phyloP scores from a whole-genome alignment of 1,140 invertebrate genomes.

The Drosophila paulistorum region DNA sequence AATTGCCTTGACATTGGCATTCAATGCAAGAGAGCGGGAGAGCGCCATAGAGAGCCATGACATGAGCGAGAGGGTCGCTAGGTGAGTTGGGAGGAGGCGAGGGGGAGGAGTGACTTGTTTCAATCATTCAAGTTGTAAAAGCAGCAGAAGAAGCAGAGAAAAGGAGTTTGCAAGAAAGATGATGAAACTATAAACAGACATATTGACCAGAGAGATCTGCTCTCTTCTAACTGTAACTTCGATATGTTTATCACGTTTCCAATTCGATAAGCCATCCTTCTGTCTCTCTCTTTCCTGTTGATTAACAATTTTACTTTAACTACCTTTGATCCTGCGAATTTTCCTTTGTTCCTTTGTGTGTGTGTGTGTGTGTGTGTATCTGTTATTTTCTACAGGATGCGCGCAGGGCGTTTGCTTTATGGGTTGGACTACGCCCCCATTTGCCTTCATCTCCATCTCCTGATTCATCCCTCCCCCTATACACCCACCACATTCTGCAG shows the following conservation, averaged over 20 bases:
- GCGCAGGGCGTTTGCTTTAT: conserved; percentile 49
- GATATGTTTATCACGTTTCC: conserved; percentile 17
- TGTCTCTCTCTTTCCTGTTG: background rate
- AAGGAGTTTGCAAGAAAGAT: background rate
- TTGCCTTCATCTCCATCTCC: background rate
- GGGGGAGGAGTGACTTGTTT: conserved; percentile 33
- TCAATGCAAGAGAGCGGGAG: conserved; percentile 37
- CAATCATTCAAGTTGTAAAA: conserved; percentile 54
- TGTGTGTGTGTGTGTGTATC: conserved; percentile 58
- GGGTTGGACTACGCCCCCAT: conserved; percentile 5
- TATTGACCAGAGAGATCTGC: conserved; percentile 20
- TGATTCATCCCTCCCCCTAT: conserved; percentile 1
- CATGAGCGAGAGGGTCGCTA: background rate
- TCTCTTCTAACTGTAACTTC: conserved; percentile 24
- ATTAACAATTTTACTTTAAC: conserved; percentile 15
- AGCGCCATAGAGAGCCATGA: conserved; percentile 2
- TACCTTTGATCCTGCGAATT: conserved; percentile 48
- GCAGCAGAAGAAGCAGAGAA: background rate
- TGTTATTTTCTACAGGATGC: conserved; percentile 44
- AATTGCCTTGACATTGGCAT: conserved; percentile 81
- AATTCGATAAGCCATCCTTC: conserved; percentile 28
- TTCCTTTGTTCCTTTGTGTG: conserved; percentile 36
- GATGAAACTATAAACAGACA: conserved; percentile 54
- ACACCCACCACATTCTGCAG: conserved; percentile 2
- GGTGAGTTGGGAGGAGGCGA: background rate